Evolutionary conservation across 1,140 invertebrate genomes (phyloP).

Genomic region (Antheraea mylitta): DNA sequence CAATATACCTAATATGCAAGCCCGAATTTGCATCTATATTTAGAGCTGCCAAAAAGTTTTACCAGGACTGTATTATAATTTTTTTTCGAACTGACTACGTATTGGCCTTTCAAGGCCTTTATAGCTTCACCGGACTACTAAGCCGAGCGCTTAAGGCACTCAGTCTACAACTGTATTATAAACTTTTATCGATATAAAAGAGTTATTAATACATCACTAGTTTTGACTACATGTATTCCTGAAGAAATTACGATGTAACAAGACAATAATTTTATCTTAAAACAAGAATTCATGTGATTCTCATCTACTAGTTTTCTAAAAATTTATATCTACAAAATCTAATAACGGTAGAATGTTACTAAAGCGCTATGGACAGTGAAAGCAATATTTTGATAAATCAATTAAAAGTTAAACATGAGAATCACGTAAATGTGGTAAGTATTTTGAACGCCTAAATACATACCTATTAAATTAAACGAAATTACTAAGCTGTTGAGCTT

Average conservation of each 20-base stretch:
- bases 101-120: too few species aligned
- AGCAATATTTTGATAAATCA: conserved; percentile 44
- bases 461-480: too few species aligned
- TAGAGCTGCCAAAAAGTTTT: too few species aligned
- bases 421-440: conserved; percentile 38
- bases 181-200: neutral
- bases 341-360: conserved; percentile 7
- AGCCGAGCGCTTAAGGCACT: too few species aligned
- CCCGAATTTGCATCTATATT: too few species aligned
- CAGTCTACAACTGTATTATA: too few species aligned
- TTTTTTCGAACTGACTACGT: too few species aligned
- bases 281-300: neutral
- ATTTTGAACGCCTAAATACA: neutral
- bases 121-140: too few species aligned
- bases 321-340: neutral
- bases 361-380: conserved; percentile 46
- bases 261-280: conserved; percentile 4
- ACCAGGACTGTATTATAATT: too few species aligned
- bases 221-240: neutral
- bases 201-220: neutral
- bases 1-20: too few species aligned
- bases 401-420: conserved; percentile 45
- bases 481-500: too few species aligned
- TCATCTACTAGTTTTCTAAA: neutral
- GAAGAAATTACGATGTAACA: conserved; percentile 6